Evolutionary conservation across 1,140 invertebrate genomes (phyloP), one percentile per base, ranked within the genome.

Genomic region (Parasteatoda tepidariorum): DNA sequence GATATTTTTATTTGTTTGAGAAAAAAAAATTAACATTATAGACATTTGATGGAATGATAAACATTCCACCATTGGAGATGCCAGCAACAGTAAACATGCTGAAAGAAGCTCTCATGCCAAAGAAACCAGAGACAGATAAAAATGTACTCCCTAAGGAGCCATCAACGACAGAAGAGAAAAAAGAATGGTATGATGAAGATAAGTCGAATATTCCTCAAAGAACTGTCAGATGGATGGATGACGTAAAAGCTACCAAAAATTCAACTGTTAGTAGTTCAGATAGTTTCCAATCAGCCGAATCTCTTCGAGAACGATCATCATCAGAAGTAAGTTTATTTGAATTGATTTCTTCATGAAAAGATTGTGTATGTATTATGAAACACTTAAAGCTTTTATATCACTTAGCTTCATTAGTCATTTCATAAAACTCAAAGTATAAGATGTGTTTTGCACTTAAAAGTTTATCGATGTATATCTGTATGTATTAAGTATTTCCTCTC

Each of bases 251-350:
- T 13, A 24, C 48, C 0, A 33, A 24, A 3, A 28, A 24, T 26
- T 79, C 75, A 22, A 81, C 78, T 0, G 78, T 70, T 31, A 81
- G 78, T 13, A 81, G 78, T 13, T 81, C 78, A 3, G 78, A 81
- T 33, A 81, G 78, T 38, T 81, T 70, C 11, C 66, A 81, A 6
- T 81, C 78, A 0, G 64, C 78, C 3, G 67, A 70, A 55, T 57
- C 38, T 30, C 55, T 81, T 3, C 54, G 78, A 66, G 78, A 81
- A 62, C 30, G 78, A 2, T 81, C 78, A 1, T 81, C 78, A 3
- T 81, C 78, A 0, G 78, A 81, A 48, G 78, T 81, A 48, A 7
- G 15, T 18, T 26, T 26, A 3, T 68, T 26, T 22, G 2, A 2
- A 24, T 61, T 61, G 15, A 4, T 26, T n/a, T 11, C 22, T 22